Evolutionary conservation across 2,797 vertebrate genomes (phyloP).

Genomic region (Harpagifer antarcticus): DNA sequence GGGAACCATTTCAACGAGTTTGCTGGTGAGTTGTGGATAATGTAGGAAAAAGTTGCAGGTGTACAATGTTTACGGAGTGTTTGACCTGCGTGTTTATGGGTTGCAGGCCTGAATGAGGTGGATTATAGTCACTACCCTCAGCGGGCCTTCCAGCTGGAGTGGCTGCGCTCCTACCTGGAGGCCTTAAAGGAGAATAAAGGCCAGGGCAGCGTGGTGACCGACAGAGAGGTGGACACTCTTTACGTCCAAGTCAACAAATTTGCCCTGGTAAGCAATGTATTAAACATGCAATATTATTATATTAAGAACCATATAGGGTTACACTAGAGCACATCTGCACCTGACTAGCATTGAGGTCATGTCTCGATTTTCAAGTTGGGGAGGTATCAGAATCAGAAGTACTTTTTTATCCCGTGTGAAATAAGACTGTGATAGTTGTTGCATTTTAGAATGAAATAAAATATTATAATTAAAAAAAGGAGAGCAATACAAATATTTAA

Average conservation of each 20-base stretch:
- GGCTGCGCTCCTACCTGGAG: constrained; percentile 95
- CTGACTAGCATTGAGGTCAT: not conserved
- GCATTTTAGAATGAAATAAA: too few species aligned
- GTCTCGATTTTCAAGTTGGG: not conserved
- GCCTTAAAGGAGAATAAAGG: constrained; percentile 95
- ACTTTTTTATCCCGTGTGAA: too few species aligned
- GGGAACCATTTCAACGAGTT: constrained; percentile 99
- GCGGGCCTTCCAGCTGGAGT: constrained; percentile 89
- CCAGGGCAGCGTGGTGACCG: constrained; percentile 87
- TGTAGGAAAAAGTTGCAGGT: not conserved
- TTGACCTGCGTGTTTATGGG: not conserved
- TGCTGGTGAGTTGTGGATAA: constrained; percentile 87
- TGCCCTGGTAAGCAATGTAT: constrained; percentile 88
- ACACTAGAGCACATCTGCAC: not conserved
- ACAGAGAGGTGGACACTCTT: constrained; percentile 92
- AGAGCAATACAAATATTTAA: too few species aligned
- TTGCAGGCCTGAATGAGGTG: constrained; percentile 94
- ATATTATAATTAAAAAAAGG: too few species aligned
- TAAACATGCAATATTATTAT: not conserved
- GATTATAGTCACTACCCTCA: constrained; percentile 95
- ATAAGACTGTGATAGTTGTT: too few species aligned
- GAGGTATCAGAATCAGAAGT: too few species aligned
- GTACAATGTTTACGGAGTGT: not conserved
- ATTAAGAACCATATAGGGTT: not conserved
- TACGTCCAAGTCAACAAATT: constrained; percentile 98